These are phyloP conservation scores for Rhinoderma darwinii DNA, from an alignment of 2,113 vertebrate species.

Conservation along the genomic window DNA sequence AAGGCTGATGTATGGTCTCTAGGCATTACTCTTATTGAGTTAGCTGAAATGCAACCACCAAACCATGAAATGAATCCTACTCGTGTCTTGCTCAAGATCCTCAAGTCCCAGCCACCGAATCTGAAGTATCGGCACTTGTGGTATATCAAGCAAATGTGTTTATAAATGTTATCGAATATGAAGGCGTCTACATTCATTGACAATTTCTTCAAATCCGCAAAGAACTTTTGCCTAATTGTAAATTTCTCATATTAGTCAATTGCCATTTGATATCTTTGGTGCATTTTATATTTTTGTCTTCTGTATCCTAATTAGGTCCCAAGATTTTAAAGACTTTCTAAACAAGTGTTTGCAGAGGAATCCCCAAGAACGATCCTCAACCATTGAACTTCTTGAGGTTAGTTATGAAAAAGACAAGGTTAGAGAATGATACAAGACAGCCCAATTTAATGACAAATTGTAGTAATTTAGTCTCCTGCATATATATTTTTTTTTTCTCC, in stretches of 20 bases:
- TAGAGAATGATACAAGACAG: background rate
- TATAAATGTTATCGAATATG: background rate
- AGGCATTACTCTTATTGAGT: conserved; percentile 76
- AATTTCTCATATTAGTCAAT: background rate
- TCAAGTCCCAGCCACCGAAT: conserved; percentile 71
- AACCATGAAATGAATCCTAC: conserved; percentile 76
- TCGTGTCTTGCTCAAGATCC: conserved; percentile 73
- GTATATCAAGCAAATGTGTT: conserved; percentile 59
- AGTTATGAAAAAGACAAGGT: background rate
- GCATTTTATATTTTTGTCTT: background rate
- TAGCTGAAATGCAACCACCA: conserved; percentile 76
- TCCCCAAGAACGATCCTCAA: conserved; percentile 67
- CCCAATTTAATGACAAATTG: background rate
- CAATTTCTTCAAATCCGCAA: background rate
- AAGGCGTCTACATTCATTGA: background rate
- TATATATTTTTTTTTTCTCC: background rate
- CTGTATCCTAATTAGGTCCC: conserved; percentile 67
- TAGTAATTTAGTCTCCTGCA: background rate
- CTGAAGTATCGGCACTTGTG: conserved; percentile 67
- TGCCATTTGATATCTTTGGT: background rate
- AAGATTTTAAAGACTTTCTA: conserved; percentile 75
- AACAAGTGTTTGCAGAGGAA: conserved; percentile 71
- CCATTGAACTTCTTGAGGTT: conserved; percentile 71
- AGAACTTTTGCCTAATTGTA: no score
- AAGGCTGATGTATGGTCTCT: conserved; percentile 77